Evolutionary conservation across 2,113 vertebrate genomes (phyloP).

Genomic region (Aspidoscelis tigris): DNA sequence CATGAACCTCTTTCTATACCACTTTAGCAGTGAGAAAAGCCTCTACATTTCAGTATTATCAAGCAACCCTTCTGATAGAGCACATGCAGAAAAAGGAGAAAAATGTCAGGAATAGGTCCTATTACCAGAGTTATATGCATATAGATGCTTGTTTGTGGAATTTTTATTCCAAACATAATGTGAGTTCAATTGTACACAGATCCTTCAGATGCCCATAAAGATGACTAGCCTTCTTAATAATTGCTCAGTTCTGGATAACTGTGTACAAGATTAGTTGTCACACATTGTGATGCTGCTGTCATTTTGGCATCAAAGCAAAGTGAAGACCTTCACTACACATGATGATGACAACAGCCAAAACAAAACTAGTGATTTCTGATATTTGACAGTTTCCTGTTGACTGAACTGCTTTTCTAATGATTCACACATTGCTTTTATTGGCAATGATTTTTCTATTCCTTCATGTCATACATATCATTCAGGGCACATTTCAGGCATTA

Average conservation of each 20-base stretch:
- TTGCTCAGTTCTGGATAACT: no score
- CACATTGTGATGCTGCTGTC: no score
- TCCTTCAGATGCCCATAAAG: no score
- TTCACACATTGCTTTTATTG: conserved; percentile 2
- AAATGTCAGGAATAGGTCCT: not conserved
- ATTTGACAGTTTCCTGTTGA: not conserved
- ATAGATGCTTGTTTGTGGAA: not conserved
- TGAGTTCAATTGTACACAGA: not conserved
- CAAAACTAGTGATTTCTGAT: not conserved
- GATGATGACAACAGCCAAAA: not conserved
- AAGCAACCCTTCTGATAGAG: not conserved
- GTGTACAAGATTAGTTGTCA: no score
- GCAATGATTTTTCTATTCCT: conserved; percentile 9
- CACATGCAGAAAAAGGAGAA: not conserved
- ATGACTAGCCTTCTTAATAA: no score
- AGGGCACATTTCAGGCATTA: conserved; percentile 4
- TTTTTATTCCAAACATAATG: no score
- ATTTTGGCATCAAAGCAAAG: no score
- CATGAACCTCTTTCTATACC: no score
- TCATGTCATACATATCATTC: conserved; percentile 31
- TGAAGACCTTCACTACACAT: not conserved
- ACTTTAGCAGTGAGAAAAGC: no score
- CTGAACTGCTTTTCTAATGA: conserved; percentile 2
- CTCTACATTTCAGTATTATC: not conserved
- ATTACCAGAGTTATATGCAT: not conserved